Conservation (phyloP, 2,113 vertebrate genomes). For the Varanus salvator region DNA sequence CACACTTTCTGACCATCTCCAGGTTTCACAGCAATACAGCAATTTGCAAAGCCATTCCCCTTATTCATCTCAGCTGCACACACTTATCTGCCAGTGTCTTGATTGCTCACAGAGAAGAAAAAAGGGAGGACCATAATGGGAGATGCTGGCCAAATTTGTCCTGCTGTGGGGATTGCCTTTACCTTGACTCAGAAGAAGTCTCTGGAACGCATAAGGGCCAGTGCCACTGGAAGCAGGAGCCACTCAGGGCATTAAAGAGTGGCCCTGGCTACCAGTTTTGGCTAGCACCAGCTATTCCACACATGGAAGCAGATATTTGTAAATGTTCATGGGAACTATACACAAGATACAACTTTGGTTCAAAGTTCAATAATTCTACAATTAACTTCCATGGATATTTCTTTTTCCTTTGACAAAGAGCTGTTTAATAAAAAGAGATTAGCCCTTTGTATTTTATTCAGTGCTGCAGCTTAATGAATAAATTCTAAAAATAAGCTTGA, state of each 20-base stretch:
- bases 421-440: conserved; percentile 21
- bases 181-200: background rate
- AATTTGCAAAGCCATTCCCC: background rate
- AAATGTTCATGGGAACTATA: background rate
- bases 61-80: background rate
- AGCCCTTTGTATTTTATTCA: background rate
- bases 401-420: background rate
- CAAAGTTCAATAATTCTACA: conserved; percentile 8
- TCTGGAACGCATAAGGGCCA: too few relatives aligned
- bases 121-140: background rate
- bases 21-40: too few relatives aligned
- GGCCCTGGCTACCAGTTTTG: background rate
- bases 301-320: background rate
- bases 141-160: background rate
- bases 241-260: background rate
- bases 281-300: background rate
- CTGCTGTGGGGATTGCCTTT: background rate
- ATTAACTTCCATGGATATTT: conserved; percentile 6
- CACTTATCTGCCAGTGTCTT: background rate
- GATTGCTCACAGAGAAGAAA: background rate
- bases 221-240: background rate
- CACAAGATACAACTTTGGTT: background rate
- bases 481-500: conserved; percentile 30
- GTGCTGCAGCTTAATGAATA: conserved; percentile 14
- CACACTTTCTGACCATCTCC: too few relatives aligned